phyloP scores from a whole-genome alignment of 2,113 vertebrate genomes.

The Cynoglossus semilaevis region DNA sequence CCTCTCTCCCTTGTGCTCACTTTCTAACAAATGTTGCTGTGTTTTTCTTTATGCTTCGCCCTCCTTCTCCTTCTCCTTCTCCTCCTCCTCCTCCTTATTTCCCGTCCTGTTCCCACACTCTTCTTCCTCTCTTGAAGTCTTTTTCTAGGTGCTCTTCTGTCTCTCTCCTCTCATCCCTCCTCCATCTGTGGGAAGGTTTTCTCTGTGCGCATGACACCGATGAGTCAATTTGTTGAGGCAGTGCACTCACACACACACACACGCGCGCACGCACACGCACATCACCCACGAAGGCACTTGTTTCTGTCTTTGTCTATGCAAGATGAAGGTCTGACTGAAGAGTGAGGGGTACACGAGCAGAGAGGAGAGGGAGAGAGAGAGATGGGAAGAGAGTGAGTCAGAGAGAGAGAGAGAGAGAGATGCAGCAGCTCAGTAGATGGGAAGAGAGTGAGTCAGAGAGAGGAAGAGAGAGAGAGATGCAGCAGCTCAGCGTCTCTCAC shows the following conservation, averaged over 20 bases:
- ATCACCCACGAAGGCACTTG: conserved; percentile 72
- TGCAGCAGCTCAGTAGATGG: background rate
- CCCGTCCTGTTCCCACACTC: background rate
- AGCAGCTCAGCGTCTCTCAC: conserved; percentile 26
- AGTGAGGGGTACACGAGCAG: conserved; percentile 41
- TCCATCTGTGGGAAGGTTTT: conserved; percentile 72
- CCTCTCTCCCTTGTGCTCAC: conserved; percentile 18
- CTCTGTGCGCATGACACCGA: conserved; percentile 70
- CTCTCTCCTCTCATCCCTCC: conserved; percentile 54
- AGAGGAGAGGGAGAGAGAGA: conserved; percentile 1
- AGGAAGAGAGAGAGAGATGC: conserved; percentile 13
- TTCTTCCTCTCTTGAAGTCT: conserved; percentile 10
- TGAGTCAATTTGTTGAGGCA: conserved; percentile 77
- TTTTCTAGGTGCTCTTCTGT: conserved; percentile 3
- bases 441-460: background rate
- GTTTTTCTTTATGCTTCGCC: conserved; percentile 2
- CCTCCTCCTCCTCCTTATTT: conserved; percentile 20
- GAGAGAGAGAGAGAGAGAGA: background rate
- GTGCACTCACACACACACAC: conserved; percentile 40
- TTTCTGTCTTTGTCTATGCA: conserved; percentile 67
- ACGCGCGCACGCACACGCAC: conserved; percentile 22
- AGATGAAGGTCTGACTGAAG: conserved; percentile 64
- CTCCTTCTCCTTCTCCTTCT: conserved; percentile 7
- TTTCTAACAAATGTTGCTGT: background rate
- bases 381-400: background rate